phyloP scores from a whole-genome alignment of 2,888 invertebrate species.

The Epiblema foenella region DNA sequence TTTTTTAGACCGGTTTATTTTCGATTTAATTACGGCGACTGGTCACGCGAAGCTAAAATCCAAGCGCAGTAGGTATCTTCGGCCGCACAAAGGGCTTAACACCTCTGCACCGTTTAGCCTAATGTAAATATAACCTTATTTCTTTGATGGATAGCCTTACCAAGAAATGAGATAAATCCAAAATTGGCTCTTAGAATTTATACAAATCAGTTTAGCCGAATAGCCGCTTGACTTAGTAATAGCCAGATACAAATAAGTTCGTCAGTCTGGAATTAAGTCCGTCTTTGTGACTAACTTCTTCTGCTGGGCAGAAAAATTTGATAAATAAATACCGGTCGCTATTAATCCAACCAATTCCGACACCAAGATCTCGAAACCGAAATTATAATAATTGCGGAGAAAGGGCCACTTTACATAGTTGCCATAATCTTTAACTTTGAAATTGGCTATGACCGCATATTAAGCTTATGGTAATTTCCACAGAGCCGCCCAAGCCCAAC shows the following conservation, averaged over 20 bases:
- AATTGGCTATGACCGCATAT: not conserved
- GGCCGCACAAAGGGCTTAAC: too few species aligned
- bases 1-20: conserved; percentile 3
- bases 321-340: not conserved
- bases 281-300: too few species aligned
- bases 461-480: conserved; percentile 27
- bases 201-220: too few species aligned
- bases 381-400: too few species aligned
- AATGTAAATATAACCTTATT: not conserved
- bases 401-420: too few species aligned
- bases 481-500: conserved; percentile 91
- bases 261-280: not conserved
- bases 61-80: not conserved
- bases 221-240: too few species aligned
- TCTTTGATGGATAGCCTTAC: not conserved
- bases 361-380: too few species aligned
- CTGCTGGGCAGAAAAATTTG: not conserved
- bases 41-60: not conserved
- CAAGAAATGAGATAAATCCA: not conserved
- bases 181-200: not conserved
- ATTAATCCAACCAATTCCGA: not conserved
- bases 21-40: not conserved
- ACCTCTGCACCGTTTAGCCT: too few species aligned
- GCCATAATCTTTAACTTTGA: not conserved
- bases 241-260: not conserved